phyloP scores from a whole-genome alignment of 2,888 invertebrate species.

The Plemyria rubiginata region DNA sequence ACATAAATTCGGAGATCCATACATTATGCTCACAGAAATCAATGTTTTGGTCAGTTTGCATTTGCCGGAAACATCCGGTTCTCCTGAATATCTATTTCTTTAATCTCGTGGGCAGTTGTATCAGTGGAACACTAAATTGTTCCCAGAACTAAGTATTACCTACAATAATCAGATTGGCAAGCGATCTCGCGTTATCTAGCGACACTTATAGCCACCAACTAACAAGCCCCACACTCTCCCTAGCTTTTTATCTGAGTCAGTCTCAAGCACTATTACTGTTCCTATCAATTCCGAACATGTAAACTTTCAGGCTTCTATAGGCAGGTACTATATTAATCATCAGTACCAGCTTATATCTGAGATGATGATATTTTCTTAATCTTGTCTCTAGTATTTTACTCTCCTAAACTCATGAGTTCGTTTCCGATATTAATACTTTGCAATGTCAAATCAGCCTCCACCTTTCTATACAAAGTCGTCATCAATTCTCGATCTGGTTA shows the following conservation, averaged over 20 bases:
- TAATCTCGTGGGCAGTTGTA: background rate
- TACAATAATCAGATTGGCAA: conserved; percentile 17
- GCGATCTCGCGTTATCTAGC: conserved; percentile 32
- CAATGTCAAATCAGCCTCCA: background rate
- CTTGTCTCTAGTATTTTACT: background rate
- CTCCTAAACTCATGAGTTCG: no score
- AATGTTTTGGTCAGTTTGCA: conserved; percentile 31
- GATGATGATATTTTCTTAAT: background rate
- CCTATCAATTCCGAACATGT: background rate
- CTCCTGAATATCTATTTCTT: background rate
- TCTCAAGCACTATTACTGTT: conserved; percentile 4
- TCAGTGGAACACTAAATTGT: background rate
- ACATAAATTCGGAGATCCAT: conserved; percentile 43
- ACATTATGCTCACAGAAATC: conserved; percentile 27
- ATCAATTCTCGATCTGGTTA: background rate
- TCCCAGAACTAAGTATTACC: background rate
- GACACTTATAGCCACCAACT: conserved; percentile 27
- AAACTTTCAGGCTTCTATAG: no score
- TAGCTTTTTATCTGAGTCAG: background rate
- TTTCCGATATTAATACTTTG: background rate
- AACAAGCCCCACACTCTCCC: conserved; percentile 7
- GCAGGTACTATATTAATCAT: no score
- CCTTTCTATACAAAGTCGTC: background rate
- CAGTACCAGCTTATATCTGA: no score
- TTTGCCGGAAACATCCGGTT: conserved; percentile 1